phyloP scores from a whole-genome alignment of 2,888 invertebrate genomes.

The Scaptomyza reducta region DNA sequence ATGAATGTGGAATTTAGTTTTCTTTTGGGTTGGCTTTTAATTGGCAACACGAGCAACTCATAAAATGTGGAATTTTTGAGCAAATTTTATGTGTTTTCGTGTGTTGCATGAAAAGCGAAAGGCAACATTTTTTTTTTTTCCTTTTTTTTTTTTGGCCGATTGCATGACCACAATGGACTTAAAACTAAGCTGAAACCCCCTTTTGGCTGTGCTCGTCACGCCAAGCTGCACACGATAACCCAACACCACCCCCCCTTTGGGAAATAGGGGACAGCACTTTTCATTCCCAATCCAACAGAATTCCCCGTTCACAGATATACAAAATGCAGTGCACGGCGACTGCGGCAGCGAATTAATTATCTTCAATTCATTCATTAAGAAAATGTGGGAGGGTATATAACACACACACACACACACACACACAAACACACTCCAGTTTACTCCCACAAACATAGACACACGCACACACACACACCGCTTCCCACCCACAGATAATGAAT shows the following conservation, averaged over 20 bases:
- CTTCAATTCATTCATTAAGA: slow-evolving; percentile 80
- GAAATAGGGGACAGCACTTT: slow-evolving; percentile 6
- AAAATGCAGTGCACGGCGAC: slow-evolving; percentile 60
- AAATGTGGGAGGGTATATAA: slow-evolving; percentile 58
- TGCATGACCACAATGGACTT: slow-evolving; percentile 54
- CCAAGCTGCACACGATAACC: slow-evolving; percentile 52
- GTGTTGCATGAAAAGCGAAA: slow-evolving; percentile 53
- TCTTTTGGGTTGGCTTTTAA: slow-evolving; percentile 49
- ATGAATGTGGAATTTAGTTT: slow-evolving; percentile 51
- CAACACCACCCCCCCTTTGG: background rate
- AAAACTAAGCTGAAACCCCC: background rate
- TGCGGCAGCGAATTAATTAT: slow-evolving; percentile 73
- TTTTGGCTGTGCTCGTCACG: slow-evolving; percentile 45
- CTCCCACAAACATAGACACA: too few relatives aligned
- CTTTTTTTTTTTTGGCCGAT: slow-evolving; percentile 17
- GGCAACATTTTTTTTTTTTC: slow-evolving; percentile 26
- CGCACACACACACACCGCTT: background rate
- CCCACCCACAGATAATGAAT: slow-evolving; percentile 66
- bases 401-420: background rate
- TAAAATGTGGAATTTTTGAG: slow-evolving; percentile 69
- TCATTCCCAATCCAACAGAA: background rate
- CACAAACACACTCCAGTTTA: background rate
- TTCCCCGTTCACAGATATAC: slow-evolving; percentile 8
- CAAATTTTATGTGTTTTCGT: slow-evolving; percentile 25
- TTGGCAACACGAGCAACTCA: slow-evolving; percentile 73